A percentile compares a stretch with the other conserved stretches of the same genome.
phyloP scores from a whole-genome alignment of 2,113 vertebrate species.

The Gila orcuttii region DNA sequence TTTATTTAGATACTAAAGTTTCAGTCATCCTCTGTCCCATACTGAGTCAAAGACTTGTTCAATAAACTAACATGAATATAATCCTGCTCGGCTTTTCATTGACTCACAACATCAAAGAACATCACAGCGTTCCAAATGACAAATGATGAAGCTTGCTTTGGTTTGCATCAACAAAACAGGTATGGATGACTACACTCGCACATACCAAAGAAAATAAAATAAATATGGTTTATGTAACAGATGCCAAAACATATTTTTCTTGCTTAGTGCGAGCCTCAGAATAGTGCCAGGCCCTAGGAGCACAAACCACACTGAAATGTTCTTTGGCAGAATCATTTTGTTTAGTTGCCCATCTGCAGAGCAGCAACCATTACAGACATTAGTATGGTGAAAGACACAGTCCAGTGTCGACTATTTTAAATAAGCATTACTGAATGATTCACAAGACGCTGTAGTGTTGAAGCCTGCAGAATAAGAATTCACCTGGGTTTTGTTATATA shows the following conservation, averaged over 20 bases:
- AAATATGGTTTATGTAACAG: constrained; percentile 25
- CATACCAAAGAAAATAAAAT: neutral
- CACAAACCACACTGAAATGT: constrained; percentile 46
- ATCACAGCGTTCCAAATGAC: constrained; percentile 9
- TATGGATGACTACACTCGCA: neutral
- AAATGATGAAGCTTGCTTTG: constrained; percentile 24
- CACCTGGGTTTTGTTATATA: constrained; percentile 31
- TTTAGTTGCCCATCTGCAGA: constrained; percentile 35
- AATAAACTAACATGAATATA: constrained; percentile 71
- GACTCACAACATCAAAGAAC: neutral
- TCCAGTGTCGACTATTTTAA: neutral
- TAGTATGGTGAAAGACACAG: neutral
- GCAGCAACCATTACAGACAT: constrained; percentile 11
- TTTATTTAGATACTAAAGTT: constrained; percentile 72
- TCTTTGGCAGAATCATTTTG: constrained; percentile 19
- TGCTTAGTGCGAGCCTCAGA: neutral
- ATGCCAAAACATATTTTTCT: constrained; percentile 39
- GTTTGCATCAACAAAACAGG: constrained; percentile 8
- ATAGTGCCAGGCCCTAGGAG: constrained; percentile 42
- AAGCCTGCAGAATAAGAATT: constrained; percentile 1
- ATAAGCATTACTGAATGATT: neutral
- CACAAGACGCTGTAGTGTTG: neutral
- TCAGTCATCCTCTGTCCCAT: constrained; percentile 68
- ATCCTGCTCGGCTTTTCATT: neutral
- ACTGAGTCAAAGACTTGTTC: constrained; percentile 69